phyloP scores from a whole-genome alignment of 1,140 invertebrate genomes.

The Bicyclus anynana region DNA sequence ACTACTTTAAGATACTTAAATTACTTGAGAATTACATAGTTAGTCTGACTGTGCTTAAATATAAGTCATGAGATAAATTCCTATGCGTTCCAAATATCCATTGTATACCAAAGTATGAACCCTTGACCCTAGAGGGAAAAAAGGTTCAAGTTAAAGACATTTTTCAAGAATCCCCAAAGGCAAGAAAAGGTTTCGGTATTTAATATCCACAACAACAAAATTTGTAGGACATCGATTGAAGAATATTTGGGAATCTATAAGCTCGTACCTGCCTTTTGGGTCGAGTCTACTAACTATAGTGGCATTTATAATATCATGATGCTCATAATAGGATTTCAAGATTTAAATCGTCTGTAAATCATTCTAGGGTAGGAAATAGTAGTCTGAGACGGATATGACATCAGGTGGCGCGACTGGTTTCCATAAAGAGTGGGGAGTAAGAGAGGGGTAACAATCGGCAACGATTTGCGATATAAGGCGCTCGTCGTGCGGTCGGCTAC shows the following conservation, averaged over 20 bases:
- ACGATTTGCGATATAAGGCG: too few species aligned
- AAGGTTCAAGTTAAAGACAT: neutral
- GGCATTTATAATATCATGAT: neutral
- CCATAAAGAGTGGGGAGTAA: too few species aligned
- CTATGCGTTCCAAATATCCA: neutral
- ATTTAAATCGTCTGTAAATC: too few species aligned
- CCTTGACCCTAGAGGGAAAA: neutral
- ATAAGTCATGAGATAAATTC: neutral
- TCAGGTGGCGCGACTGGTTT: too few species aligned
- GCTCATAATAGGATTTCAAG: neutral
- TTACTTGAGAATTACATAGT: too few species aligned
- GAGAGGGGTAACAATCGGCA: too few species aligned
- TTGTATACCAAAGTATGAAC: neutral
- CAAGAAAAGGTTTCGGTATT: slow-evolving; percentile 6
- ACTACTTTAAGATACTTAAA: too few species aligned
- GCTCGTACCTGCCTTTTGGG: neutral
- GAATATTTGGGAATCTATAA: neutral
- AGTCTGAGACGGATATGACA: too few species aligned
- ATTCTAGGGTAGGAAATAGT: too few species aligned
- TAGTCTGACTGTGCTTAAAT: too few species aligned
- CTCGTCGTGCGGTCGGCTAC: too few species aligned
- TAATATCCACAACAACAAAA: neutral
- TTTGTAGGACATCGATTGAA: neutral
- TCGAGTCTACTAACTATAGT: neutral
- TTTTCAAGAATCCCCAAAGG: slow-evolving; percentile 1